Evolutionary conservation across 64 coral and sea anemone species (phyloP), one percentile per base, ranked within the genome.

Genomic region (Stichodactyla helianthus): DNA sequence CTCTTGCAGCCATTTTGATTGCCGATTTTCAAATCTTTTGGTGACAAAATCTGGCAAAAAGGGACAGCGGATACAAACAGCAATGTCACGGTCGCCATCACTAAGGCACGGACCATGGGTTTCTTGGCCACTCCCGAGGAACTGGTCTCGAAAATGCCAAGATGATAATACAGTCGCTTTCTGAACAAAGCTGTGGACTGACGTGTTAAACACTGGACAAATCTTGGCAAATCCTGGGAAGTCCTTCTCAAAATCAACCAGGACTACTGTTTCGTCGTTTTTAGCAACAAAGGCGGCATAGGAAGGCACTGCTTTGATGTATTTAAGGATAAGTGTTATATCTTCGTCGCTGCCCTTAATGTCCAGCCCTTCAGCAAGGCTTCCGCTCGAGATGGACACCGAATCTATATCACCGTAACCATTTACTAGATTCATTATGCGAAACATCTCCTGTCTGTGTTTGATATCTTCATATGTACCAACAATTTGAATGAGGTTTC

Each of bases 371-470:
- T 87, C 85, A 53, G 85, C 26, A 25, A 87, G 85, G 20, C 85
- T 87, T 28, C 85, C 85, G 25, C 50, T 77, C 53, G 85, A 87
- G 62, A 87, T 55, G 5, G 85, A 87, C 16, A 87, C 19, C 12
- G 85, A 87, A 50, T 87, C 85, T 22, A 71, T 76, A 87, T 87
- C 85, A 77, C 85, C 85, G 53, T 82, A 82, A 7, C 60, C 50
- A 77, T 87, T 87, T 10, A 87, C 64, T 87, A 55, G 52, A 51
- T 87, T 55, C 67, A 87, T 87, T 0, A 87, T 77, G 0, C 20
- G 62, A 64, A 87, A 87, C 60, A 87, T 53, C 22, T 77, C 23
- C 25, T 54, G 85, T 27, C 85, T 87, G 50, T 17, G 18, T 4
- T 87, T 65, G 55, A 87, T 76, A 52, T 87, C 22, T 1, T 87